phyloP scores from a whole-genome alignment of 1,140 invertebrate species.

The Orius insidiosus region DNA sequence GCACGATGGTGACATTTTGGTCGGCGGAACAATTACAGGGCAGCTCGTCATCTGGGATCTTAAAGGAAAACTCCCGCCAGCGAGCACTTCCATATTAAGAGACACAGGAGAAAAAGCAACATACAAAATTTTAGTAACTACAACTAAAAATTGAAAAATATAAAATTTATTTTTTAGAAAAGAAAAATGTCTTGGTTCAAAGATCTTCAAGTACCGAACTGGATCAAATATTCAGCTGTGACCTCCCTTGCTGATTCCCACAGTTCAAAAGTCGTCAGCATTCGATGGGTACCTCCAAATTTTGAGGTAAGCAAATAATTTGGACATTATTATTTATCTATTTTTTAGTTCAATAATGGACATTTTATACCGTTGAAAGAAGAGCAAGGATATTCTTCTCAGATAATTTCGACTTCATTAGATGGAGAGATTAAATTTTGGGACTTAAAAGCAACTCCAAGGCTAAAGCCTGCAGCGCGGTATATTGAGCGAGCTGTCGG shows the following conservation, averaged over 20 bases:
- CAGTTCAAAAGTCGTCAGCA: constrained; percentile 37
- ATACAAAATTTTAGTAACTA: neutral
- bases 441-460: constrained; percentile 35
- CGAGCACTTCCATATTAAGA: constrained; percentile 37
- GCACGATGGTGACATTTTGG: constrained; percentile 42
- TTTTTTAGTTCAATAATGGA: constrained; percentile 4
- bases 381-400: constrained; percentile 24
- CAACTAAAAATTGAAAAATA: neutral
- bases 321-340: neutral
- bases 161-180: constrained; percentile 21
- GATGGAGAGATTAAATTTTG: constrained; percentile 52
- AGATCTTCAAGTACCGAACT: constrained; percentile 32
- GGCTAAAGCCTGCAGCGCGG: neutral
- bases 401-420: constrained; percentile 42
- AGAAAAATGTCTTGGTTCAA: constrained; percentile 49
- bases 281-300: constrained; percentile 44
- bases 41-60: constrained; percentile 55
- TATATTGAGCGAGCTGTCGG: constrained; percentile 2
- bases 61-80: constrained; percentile 42
- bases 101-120: neutral
- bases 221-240: constrained; percentile 37
- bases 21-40: constrained; percentile 53
- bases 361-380: constrained; percentile 6
- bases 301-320: constrained; percentile 24
- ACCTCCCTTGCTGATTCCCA: constrained; percentile 43